phyloP scores from a whole-genome alignment of 2,797 vertebrate species.

The Squalus acanthias region DNA sequence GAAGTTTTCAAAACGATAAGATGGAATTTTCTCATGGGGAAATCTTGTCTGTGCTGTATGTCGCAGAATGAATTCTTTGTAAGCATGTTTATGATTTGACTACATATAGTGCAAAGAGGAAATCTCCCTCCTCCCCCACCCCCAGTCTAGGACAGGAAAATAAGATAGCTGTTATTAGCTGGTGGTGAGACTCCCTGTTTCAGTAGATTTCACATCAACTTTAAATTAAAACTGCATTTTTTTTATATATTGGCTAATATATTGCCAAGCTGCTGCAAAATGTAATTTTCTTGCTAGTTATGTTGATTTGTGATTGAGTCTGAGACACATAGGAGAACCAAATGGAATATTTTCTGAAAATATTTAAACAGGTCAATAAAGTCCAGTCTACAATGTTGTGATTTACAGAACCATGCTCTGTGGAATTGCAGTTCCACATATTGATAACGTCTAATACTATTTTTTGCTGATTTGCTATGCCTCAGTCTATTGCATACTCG shows the following conservation, averaged over 20 bases:
- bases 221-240: not conserved
- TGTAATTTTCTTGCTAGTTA: not conserved
- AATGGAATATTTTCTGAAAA: not conserved
- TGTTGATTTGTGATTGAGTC: not conserved
- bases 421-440: not conserved
- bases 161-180: not conserved
- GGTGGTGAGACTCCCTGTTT: not conserved
- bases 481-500: not conserved
- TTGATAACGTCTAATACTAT: not conserved
- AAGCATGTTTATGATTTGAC: not conserved
- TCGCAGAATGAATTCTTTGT: not conserved
- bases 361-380: not conserved
- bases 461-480: not conserved
- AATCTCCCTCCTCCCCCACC: too few species aligned
- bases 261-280: not conserved
- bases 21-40: too few species aligned
- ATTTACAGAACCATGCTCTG: not conserved
- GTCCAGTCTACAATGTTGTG: not conserved
- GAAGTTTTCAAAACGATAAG: too few species aligned
- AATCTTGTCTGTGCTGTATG: too few species aligned
- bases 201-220: not conserved
- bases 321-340: not conserved
- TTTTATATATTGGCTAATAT: not conserved
- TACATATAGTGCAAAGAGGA: too few species aligned
- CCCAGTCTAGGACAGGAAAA: not conserved